Conservation (phyloP, 2,888 invertebrate species). For the Idaea dimidiata region DNA sequence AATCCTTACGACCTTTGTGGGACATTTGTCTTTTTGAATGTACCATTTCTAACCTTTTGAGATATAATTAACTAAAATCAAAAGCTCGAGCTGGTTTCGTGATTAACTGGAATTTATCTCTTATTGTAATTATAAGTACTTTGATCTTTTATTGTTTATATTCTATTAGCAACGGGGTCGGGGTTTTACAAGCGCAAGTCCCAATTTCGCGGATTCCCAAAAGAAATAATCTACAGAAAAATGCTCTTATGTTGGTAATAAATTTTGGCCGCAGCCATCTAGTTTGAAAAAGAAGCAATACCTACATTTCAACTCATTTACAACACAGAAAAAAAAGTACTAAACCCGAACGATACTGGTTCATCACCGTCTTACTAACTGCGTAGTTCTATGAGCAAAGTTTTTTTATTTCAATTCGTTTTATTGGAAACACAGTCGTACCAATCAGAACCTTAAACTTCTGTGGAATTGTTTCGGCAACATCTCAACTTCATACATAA, state of each 20-base stretch:
- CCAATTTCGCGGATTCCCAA: too few relatives aligned
- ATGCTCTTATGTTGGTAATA: too few relatives aligned
- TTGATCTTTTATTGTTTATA: neutral
- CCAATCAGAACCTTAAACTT: neutral
- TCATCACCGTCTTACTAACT: neutral
- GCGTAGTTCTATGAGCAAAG: neutral
- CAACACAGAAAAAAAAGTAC: neutral
- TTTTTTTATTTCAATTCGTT: neutral
- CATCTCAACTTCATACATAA: neutral
- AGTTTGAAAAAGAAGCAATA: too few relatives aligned
- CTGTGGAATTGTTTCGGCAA: neutral
- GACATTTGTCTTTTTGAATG: neutral
- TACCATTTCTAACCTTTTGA: neutral
- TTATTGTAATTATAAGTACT: neutral
- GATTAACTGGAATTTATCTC: too few relatives aligned
- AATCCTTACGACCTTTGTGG: constrained; percentile 3
- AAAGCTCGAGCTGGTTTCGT: neutral
- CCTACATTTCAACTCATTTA: too few relatives aligned
- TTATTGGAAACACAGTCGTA: neutral
- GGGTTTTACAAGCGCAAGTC: too few relatives aligned
- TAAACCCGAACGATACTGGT: neutral
- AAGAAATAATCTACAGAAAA: too few relatives aligned
- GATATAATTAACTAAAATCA: neutral
- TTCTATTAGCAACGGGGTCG: too few relatives aligned
- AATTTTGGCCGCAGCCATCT: too few relatives aligned